Conservation (phyloP, 1,140 invertebrate species). For the Heliconius melpomene region DNA sequence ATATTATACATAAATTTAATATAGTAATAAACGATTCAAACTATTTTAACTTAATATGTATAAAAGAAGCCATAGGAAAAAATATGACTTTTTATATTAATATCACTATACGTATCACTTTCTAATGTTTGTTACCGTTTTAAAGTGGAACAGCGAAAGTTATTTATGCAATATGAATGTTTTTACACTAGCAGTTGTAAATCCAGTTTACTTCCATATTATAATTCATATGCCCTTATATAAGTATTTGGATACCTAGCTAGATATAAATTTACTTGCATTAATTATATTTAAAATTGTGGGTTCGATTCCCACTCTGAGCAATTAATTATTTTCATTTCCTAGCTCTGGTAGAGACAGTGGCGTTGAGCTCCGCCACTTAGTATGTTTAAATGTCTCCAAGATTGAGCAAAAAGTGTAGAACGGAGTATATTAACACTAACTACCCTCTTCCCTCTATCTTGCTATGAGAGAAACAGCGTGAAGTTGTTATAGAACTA, state of each 20-base stretch:
- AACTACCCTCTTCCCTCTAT: too few species aligned
- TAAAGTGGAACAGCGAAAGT: constrained; percentile 17
- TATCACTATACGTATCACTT: background rate
- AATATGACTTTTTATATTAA: background rate
- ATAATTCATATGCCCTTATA: background rate
- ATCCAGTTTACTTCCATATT: constrained; percentile 15
- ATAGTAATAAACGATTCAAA: background rate
- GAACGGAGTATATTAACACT: too few species aligned
- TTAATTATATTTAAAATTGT: background rate
- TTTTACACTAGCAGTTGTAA: background rate
- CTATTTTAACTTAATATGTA: background rate
- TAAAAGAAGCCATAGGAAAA: background rate
- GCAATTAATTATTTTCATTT: too few species aligned
- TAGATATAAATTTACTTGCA: background rate
- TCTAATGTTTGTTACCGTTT: constrained; percentile 8
- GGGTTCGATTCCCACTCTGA: too few species aligned
- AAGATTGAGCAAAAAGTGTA: too few species aligned
- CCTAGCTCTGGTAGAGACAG: too few species aligned
- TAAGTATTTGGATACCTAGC: background rate
- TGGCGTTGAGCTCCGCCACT: too few species aligned
- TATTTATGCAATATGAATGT: constrained; percentile 19
- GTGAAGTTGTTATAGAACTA: background rate
- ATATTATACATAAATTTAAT: too few species aligned
- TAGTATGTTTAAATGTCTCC: too few species aligned
- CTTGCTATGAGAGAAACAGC: background rate